Evolutionary conservation across 2,113 vertebrate genomes (phyloP).

Genomic region (Pavo muticus): DNA sequence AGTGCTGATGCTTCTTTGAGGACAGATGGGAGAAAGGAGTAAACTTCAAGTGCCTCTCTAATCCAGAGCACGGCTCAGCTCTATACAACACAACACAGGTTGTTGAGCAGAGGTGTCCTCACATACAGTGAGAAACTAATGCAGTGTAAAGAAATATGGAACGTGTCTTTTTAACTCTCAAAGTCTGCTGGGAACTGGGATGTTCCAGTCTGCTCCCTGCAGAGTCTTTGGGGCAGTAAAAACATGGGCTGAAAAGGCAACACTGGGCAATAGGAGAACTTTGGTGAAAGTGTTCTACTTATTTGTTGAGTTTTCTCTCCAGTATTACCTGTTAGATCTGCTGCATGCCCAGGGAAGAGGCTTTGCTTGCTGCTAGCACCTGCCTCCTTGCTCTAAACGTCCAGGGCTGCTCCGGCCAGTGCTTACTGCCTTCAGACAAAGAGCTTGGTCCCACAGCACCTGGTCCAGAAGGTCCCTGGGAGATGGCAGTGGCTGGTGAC

Average conservation of each 20-base stretch:
- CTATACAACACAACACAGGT: not conserved
- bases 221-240: not conserved
- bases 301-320: not conserved
- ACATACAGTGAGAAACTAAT: not conserved
- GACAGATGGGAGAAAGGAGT: not conserved
- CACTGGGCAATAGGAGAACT: not conserved
- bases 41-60: not conserved
- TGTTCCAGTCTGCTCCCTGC: not conserved
- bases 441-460: not conserved
- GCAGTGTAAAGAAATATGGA: not conserved
- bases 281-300: not conserved
- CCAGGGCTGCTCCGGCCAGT: not conserved
- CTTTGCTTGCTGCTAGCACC: not conserved
- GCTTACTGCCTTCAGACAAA: not conserved
- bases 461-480: rapidly evolving
- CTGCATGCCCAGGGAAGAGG: not conserved
- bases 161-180: not conserved
- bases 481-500: not conserved
- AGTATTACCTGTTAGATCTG: not conserved
- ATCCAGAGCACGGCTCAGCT: not conserved
- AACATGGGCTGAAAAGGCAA: not conserved
- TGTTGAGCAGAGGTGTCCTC: not conserved
- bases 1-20: not conserved
- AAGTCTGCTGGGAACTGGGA: not conserved
- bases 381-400: not conserved